phyloP scores from a whole-genome alignment of 2,888 invertebrate genomes.

The Mongoloraphidia duomilia region DNA sequence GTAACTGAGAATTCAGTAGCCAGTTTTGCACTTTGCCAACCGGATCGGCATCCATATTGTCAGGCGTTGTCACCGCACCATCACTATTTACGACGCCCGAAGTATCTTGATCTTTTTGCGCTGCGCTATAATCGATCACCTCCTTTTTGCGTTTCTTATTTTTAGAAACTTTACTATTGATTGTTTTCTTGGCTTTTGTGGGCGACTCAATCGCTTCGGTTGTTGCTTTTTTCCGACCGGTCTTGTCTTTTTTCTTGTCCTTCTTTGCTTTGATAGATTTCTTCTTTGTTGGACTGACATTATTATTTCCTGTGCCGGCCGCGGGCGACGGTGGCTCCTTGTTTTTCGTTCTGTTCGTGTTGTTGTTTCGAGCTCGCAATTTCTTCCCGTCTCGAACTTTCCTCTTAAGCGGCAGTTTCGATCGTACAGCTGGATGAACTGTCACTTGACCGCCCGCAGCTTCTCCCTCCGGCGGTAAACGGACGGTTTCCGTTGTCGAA shows the following conservation, averaged over 20 bases:
- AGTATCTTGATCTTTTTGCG: conserved; percentile 41
- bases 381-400: conserved; percentile 53
- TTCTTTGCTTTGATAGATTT: conserved; percentile 28
- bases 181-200: conserved; percentile 29
- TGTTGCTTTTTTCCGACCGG: neutral
- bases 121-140: conserved; percentile 64
- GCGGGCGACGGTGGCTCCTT: conserved; percentile 12
- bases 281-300: conserved; percentile 25
- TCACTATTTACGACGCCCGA: conserved; percentile 38
- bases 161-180: conserved; percentile 29
- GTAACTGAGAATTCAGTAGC: conserved; percentile 59
- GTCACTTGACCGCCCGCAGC: conserved; percentile 54
- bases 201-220: conserved; percentile 14
- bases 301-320: conserved; percentile 21
- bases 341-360: conserved; percentile 25
- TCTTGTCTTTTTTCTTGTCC: conserved; percentile 1
- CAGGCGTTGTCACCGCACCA: conserved; percentile 25
- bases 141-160: conserved; percentile 48
- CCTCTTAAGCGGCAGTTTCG: conserved; percentile 75
- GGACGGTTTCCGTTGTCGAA: conserved; percentile 77
- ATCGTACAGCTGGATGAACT: conserved; percentile 74
- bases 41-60: conserved; percentile 31
- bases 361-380: conserved; percentile 40
- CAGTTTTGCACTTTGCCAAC: conserved; percentile 75
- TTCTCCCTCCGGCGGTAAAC: conserved; percentile 57